Evolutionary conservation across 2,888 invertebrate species (phyloP).

Genomic region (Acronicta alni): DNA sequence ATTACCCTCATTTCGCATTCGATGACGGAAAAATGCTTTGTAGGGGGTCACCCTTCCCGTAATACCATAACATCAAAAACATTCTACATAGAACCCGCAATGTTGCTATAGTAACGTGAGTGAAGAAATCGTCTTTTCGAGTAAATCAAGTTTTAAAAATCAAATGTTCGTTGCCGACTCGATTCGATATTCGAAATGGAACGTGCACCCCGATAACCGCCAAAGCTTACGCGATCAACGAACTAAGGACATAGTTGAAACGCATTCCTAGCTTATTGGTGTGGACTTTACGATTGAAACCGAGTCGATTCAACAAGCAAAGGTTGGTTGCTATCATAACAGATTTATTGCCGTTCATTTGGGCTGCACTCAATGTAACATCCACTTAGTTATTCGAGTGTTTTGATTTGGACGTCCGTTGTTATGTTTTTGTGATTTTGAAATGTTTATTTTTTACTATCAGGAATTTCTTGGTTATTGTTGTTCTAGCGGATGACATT

Average conservation of each 20-base stretch:
- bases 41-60: slow-evolving; percentile 22
- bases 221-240: slow-evolving; percentile 68
- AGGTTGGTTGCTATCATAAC: slow-evolving; percentile 66
- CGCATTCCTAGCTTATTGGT: slow-evolving; percentile 72
- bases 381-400: slow-evolving; percentile 51
- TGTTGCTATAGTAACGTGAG: no score
- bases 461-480: no score
- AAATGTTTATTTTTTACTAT: background rate
- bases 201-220: slow-evolving; percentile 25
- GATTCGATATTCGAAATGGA: slow-evolving; percentile 26
- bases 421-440: background rate
- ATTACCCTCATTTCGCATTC: slow-evolving; percentile 24
- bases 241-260: slow-evolving; percentile 72
- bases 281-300: slow-evolving; percentile 66
- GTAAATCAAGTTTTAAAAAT: background rate
- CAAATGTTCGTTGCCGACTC: slow-evolving; percentile 16
- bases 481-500: no score
- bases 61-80: background rate
- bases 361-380: slow-evolving; percentile 57
- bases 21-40: slow-evolving; percentile 40
- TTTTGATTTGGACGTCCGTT: slow-evolving; percentile 11
- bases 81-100: no score
- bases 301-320: slow-evolving; percentile 59
- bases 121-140: no score
- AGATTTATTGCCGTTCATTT: slow-evolving; percentile 64